A percentile compares a stretch with the other conserved stretches of the same genome.
phyloP scores from a whole-genome alignment of 1,140 invertebrate genomes.

The Zophobas atratus region DNA sequence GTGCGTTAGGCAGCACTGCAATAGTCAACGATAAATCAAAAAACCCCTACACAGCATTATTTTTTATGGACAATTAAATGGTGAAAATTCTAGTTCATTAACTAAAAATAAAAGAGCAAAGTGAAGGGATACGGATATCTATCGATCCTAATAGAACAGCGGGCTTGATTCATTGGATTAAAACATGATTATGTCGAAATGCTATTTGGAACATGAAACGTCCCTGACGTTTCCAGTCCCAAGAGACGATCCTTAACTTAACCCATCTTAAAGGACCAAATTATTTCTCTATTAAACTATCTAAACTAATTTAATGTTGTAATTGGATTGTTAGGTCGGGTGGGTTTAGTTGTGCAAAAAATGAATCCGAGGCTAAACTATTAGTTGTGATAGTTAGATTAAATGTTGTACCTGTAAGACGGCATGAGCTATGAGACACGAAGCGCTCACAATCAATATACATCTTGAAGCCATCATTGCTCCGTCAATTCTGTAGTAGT shows the following conservation, averaged over 20 bases:
- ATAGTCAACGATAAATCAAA: slow-evolving; percentile 27
- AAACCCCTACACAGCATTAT: slow-evolving; percentile 13
- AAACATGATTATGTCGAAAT: slow-evolving; percentile 14
- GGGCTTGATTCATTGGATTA: slow-evolving; percentile 24
- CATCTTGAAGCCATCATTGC: slow-evolving; percentile 45
- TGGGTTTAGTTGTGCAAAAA: background rate
- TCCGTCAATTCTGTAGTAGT: slow-evolving; percentile 22
- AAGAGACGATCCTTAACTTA: background rate
- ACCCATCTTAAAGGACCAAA: slow-evolving; percentile 2
- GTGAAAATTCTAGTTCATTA: slow-evolving; percentile 3
- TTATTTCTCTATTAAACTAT: slow-evolving; percentile 18
- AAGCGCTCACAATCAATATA: slow-evolving; percentile 54
- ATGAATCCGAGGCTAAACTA: background rate
- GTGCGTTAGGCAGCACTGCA: slow-evolving; percentile 55
- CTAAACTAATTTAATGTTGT: background rate
- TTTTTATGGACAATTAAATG: slow-evolving; percentile 33
- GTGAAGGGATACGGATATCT: slow-evolving; percentile 1
- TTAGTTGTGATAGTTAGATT: background rate
- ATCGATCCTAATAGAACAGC: slow-evolving; percentile 1
- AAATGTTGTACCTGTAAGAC: slow-evolving; percentile 57
- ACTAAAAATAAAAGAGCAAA: slow-evolving; percentile 28
- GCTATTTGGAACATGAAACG: background rate
- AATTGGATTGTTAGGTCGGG: background rate
- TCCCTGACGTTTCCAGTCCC: background rate
- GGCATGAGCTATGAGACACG: slow-evolving; percentile 58